Base-by-base conservation (phyloP, 2,113 vertebrate genomes). In the Sterna hirundo region DNA sequence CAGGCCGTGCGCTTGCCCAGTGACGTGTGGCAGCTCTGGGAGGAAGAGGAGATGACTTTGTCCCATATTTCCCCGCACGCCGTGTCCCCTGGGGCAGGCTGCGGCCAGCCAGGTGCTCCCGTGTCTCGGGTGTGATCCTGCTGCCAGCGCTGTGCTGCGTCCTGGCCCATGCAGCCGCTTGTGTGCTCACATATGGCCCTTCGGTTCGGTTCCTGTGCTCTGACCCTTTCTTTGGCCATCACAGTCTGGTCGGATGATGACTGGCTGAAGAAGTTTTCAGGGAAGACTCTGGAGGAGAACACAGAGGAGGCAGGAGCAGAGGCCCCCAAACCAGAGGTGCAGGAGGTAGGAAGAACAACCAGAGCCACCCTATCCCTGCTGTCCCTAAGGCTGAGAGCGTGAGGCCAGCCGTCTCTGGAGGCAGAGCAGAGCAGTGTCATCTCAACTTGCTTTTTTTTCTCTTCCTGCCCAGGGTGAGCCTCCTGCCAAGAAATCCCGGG, bases 191-290 rank as follows among this genome's bases (percentile, higher is more conserved):
- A 1, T 0, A 0, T 14, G 49, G 19, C 34, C 9, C 11, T 75
- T 15, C 0, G 11, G 46, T 22, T 72, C 5, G 1, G 0, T 80
- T 51, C 90, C 27, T 40, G 32, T n/a, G 61, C 47, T 52, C 79
- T 87, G 85, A 93, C 57, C 47, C 36, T 66, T 42, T 58, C 13
- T 77, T 88, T 80, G 11, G 32, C 80, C 19, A 2, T 64, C 8
- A 5, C 91, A 99, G 99, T 99, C 78, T 99, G 99, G 99, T 99
- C 99, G 1, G 99, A 99, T 36, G 99, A 99, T 4, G 99, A 99
- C 77, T 99, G 99, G 99, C 96, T 99, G 94, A 99, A 99, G 97
- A 99, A 99, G 94, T 99, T 99, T 96, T 99, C 99, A 0, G 99
- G 99, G 36, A 99, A 99, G 96, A 99, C 99, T 3, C 85, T 98